Evolutionary conservation across 2,797 vertebrate species (phyloP), one percentile per base, ranked within the genome.

Genomic region (Typhlichthys subterraneus): DNA sequence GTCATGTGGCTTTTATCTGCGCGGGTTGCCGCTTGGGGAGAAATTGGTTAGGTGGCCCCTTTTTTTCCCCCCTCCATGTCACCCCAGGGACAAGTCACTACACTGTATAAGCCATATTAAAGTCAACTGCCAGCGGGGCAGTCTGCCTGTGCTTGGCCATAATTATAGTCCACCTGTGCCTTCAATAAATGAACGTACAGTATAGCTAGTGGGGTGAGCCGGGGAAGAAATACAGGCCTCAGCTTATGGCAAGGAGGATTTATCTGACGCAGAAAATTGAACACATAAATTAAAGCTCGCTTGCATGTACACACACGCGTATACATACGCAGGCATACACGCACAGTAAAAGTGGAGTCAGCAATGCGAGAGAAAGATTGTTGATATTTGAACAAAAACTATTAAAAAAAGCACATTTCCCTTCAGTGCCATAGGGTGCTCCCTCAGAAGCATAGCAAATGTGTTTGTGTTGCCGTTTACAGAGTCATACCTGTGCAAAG

Each of bases 151-250:
- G 46, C 12, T 71, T 50, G 42, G 63, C 14, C 73, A 47, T 57
- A 54, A 70, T 75, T 70, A 72, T 53, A 38, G 51, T 77, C 63
- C 65, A 82, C 70, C 70, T 80, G 66, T 63, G 72, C 63, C 48
- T 76, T 57, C 54, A 73, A 79, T 62, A 69, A 78, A 49, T 53
- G 54, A 67, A 63, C 61, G 63, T 15, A 53, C 72, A 65, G 63
- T 15, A 53, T 70, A 65, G 31, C 72, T 29, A 42, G 48, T 38
- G 2, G 66, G 68, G 52, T 61, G 67, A 70, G 65, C 14, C 64
- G 59, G 67, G 70, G 76, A 59, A 51, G 45, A 53, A 64, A 61
- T 57, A 49, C 2, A 54, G 52, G n/a, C 53, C 60, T 79, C 48
- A 48, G 15, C 55, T 57, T 67, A 62, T 11, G 19, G 55, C 49